Base-by-base conservation (phyloP, 2,113 vertebrate species). In the Scomber colias region DNA sequence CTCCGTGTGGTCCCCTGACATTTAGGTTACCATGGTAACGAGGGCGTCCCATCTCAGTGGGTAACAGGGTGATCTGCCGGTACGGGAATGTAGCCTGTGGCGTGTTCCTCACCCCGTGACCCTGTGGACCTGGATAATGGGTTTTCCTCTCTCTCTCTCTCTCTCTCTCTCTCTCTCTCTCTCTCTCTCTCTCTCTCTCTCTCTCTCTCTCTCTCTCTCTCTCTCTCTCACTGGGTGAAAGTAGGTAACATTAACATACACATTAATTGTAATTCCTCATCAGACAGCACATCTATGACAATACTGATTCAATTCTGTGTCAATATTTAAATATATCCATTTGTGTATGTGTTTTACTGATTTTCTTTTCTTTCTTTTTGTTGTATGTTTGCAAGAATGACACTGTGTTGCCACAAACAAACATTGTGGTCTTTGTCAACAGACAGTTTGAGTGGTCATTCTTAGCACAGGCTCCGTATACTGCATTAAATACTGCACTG, bases 41-140 rank as follows among this genome's bases (percentile, higher is more conserved):
- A n/a, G 27, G 77, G 40, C 15, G 17, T 81, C 67, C 61, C 44
- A 21, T 35, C 48, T 1, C 57, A 1, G 55, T 24, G 46, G 66
- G 70, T 55, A 27, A 46, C 75, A 14, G 70, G 73, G 67, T 48
- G 74, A 88, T 86, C 82, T 71, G 48, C 75, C 12, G 11, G 61
- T 72, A 16, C 21, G 54, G 79, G 90, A 92, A 91, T 90, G 86
- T 63, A 40, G 54, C 88, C 88, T 87, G 83, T 53, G 77, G 87
- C 13, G 79, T 77, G 76, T 86, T 69, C 79, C 61, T 84, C 79
- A 87, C 87, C 89, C 85, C 61, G 40, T 75, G 68, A 82, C 73
- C 73, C 59, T 3, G 4, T 19, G 55, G 72, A 63, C 56, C 61
- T 72, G 59, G 24, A 30, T 82, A 69, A 75, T 82, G 48, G 49